A percentile compares a stretch with the other conserved stretches of the same genome.
Evolutionary conservation across 2,888 invertebrate genomes (phyloP).

Genomic region (Mythimna pallens): DNA sequence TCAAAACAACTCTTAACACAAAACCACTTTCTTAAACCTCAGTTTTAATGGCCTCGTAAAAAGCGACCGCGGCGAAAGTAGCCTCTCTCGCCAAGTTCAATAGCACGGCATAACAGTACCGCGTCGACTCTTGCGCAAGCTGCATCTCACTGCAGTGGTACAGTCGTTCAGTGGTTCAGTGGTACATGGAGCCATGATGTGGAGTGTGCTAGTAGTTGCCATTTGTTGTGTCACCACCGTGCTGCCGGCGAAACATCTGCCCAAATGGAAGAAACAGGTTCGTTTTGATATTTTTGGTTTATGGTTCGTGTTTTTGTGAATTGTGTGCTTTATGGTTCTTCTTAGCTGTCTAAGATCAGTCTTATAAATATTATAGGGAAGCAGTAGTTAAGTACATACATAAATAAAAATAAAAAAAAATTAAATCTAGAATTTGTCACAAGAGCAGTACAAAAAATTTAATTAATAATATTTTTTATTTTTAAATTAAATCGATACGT

Average conservation of each 20-base stretch:
- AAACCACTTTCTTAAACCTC: constrained; percentile 55
- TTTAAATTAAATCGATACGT: too few species aligned
- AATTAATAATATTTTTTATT: too few species aligned
- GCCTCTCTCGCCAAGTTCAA: constrained; percentile 85
- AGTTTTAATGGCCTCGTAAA: constrained; percentile 76
- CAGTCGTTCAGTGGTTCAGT: constrained; percentile 30
- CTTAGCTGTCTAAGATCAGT: not conserved
- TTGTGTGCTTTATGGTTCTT: not conserved
- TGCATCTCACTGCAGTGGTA: constrained; percentile 63
- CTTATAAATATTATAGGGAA: too few species aligned
- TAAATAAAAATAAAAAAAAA: not conserved
- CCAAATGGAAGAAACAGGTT: constrained; percentile 95
- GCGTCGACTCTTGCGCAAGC: constrained; percentile 67
- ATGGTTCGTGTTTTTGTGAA: not conserved
- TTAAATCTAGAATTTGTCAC: too few species aligned
- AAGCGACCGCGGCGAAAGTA: constrained; percentile 85
- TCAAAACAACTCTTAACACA: not conserved
- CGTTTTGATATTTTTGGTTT: constrained; percentile 61
- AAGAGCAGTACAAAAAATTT: too few species aligned
- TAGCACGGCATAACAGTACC: constrained; percentile 86
- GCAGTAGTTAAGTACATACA: too few species aligned
- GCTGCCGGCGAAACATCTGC: constrained; percentile 91
- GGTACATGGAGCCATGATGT: constrained; percentile 54
- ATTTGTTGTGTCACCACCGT: constrained; percentile 77
- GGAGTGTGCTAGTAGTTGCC: constrained; percentile 64